Evolutionary conservation across 2,888 invertebrate genomes (phyloP), one percentile per base, ranked within the genome.

Genomic region (Drosophila kambysellisi): DNA sequence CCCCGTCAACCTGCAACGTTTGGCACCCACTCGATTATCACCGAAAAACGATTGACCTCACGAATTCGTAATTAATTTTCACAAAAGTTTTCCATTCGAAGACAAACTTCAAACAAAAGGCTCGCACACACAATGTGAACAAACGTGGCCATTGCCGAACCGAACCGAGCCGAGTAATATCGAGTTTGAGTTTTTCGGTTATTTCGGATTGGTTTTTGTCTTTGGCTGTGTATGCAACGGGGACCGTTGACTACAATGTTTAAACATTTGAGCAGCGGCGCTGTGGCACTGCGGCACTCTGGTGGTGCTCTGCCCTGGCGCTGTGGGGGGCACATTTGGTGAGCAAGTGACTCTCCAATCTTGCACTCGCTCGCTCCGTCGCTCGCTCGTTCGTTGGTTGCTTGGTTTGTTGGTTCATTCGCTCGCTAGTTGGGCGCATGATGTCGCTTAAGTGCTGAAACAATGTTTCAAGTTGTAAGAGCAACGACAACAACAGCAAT

Each of bases 11-110:
- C 56, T 56, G 56, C 56, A 56, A 62, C 69, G 74, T 77, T 76
- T 88, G 82, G 84, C 85, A 85, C 85, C 88, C 88, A 88, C 86
- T 86, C 88, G 88, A 86, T 88, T 88, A 86, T 88, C 88, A 88
- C 88, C 82, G 84, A 89, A 89, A 87, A 86, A 89, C 90, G 89
- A 89, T 90, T 89, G 89, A 89, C 89, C 89, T 89, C 89, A 89
- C 89, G 89, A 90, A 89, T 90, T 89, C 89, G 89, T 90, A 90
- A 90, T 90, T 90, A 90, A 90, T 90, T 90, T 89, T 89, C 89
- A 87, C 89, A 90, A 88, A 90, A 82, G 87, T 85, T 85, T 85
- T 85, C 85, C 88, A 85, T 85, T 88, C 85, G 85, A 85, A 85
- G 85, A 85, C 85, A 85, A 85, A 89, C 88, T 88, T 88, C 77